Conservation (phyloP, 2,113 vertebrate species). For the Pungitius pungitius region DNA sequence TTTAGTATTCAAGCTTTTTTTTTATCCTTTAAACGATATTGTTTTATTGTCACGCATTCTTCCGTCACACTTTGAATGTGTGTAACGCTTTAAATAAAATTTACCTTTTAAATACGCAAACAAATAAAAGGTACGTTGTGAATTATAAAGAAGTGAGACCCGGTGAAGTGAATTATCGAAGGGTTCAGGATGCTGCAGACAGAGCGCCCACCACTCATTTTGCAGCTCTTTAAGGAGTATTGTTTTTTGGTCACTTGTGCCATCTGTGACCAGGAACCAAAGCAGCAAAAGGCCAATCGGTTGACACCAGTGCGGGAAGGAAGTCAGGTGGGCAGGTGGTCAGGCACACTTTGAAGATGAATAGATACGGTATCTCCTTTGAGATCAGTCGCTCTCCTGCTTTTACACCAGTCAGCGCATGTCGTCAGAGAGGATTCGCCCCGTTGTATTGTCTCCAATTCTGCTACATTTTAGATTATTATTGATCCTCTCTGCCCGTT, state of each 20-base stretch:
- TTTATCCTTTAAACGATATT: not conserved
- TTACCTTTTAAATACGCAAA: constrained; percentile 21
- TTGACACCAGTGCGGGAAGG: constrained; percentile 40
- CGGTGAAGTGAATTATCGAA: constrained; percentile 55
- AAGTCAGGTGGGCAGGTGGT: constrained; percentile 43
- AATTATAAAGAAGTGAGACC: constrained; percentile 26
- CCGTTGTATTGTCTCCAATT: not conserved
- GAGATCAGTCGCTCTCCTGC: not conserved
- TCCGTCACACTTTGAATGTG: not conserved
- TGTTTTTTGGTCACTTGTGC: constrained; percentile 47
- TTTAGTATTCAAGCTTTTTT: not conserved
- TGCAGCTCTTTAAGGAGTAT: constrained; percentile 45
- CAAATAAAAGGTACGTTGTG: constrained; percentile 2
- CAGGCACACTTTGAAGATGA: constrained; percentile 62
- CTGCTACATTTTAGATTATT: not conserved
- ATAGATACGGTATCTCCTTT: constrained; percentile 52
- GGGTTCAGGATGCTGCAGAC: constrained; percentile 30
- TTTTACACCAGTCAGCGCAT: constrained; percentile 34
- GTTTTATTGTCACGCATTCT: not conserved
- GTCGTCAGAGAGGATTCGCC: constrained; percentile 10
- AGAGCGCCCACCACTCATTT: constrained; percentile 45
- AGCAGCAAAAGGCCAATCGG: constrained; percentile 46
- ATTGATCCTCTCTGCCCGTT: not conserved
- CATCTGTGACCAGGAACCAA: constrained; percentile 55
- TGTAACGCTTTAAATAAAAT: constrained; percentile 1